Evolutionary conservation across 2,113 vertebrate species (phyloP).

Genomic region (Promerops cafer): DNA sequence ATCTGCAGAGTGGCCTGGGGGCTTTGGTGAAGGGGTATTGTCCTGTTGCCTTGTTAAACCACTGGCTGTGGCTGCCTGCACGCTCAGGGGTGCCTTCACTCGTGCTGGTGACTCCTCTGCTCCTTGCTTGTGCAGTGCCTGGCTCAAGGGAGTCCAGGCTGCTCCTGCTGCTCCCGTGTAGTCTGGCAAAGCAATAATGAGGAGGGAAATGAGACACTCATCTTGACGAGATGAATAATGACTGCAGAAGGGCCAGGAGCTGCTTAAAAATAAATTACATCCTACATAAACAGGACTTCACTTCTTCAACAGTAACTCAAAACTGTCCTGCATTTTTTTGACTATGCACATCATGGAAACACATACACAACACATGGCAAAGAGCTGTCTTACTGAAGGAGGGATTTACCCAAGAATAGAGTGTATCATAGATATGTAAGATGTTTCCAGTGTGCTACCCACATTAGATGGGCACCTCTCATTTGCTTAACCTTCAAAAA

Average conservation of each 20-base stretch:
- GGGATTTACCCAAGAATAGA: not conserved
- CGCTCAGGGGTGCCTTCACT: not conserved
- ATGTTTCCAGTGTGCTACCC: not conserved
- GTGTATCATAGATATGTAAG: not conserved
- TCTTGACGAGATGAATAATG: not conserved
- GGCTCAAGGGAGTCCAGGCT: not conserved
- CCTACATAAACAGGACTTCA: not conserved
- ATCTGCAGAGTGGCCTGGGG: not conserved
- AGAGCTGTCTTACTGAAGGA: not conserved
- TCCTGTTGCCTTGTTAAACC: not conserved
- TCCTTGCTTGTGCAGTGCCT: not conserved
- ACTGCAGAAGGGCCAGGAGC: not conserved
- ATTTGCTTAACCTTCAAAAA: not conserved
- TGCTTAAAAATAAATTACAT: not conserved
- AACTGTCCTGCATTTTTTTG: not conserved
- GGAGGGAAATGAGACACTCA: not conserved
- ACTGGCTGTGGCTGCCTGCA: not conserved
- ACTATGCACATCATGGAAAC: accelerated
- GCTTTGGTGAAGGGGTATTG: not conserved
- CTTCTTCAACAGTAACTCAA: not conserved
- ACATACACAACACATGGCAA: not conserved
- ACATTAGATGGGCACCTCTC: not conserved
- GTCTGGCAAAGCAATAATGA: not conserved
- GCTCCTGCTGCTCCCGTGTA: not conserved
- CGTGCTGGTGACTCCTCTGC: not conserved